Percentiles rank a stretch among this genome's conserved stretches.
Evolutionary conservation across 2,797 vertebrate genomes (phyloP).

Genomic region (Eidolon dupreanum): DNA sequence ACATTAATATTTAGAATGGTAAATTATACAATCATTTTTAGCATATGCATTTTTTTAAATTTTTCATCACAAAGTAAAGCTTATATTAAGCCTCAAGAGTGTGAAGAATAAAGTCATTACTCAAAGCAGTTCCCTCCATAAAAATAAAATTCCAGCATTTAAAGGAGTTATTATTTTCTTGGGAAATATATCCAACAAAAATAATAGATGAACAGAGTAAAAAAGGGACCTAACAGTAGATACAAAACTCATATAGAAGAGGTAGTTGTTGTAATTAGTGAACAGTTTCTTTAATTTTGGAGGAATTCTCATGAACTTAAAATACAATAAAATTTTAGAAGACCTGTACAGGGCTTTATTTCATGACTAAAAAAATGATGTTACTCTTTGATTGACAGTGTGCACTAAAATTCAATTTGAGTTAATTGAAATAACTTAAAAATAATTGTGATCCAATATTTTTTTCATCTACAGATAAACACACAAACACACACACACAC

Average conservation of each 20-base stretch:
- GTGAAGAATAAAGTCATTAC: neutral
- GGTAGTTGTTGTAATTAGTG: neutral
- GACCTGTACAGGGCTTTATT: neutral
- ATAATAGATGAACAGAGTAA: neutral
- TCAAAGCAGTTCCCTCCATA: neutral
- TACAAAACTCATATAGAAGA: neutral
- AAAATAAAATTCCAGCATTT: neutral
- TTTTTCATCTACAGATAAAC: neutral
- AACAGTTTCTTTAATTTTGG: neutral
- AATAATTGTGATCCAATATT: neutral
- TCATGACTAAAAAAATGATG: neutral
- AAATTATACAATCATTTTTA: neutral
- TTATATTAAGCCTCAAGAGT: neutral
- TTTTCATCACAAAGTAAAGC: neutral
- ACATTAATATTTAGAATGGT: neutral
- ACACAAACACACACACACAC: neutral
- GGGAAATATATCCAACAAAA: neutral
- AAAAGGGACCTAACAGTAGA: neutral
- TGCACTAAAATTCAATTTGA: neutral
- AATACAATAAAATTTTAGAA: neutral
- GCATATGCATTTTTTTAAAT: neutral
- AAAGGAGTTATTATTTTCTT: neutral
- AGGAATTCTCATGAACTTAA: neutral
- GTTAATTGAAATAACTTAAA: neutral
- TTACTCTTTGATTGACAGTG: neutral